Conservation (phyloP, 2,797 vertebrate genomes). For the Bucorvus abyssinicus region DNA sequence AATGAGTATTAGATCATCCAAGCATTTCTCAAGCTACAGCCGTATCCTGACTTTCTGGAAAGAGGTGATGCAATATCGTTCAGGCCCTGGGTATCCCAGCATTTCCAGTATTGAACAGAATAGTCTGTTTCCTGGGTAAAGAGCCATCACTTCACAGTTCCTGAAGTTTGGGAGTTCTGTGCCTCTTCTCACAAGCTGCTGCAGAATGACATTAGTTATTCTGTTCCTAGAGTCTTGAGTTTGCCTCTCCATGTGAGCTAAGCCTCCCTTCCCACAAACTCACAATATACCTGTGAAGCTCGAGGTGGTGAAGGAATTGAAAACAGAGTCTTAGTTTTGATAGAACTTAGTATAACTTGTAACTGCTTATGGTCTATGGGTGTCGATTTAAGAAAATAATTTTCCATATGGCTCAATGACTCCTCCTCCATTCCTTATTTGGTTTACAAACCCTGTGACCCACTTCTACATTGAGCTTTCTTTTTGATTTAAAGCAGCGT, state of each 20-base stretch:
- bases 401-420: background rate
- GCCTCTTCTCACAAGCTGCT: background rate
- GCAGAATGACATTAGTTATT: background rate
- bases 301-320: background rate
- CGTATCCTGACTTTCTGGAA: background rate
- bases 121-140: background rate
- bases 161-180: background rate
- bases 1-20: background rate
- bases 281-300: background rate
- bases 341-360: background rate
- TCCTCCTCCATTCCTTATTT: background rate
- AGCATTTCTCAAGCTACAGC: background rate
- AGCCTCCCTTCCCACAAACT: background rate
- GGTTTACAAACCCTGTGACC: background rate
- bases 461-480: background rate
- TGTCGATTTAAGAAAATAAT: background rate
- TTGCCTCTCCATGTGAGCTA: background rate
- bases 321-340: background rate
- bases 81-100: background rate
- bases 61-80: background rate
- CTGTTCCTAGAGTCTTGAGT: background rate
- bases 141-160: background rate
- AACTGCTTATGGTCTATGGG: background rate
- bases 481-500: background rate
- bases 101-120: background rate